Base-by-base conservation (phyloP, 2,888 invertebrate species). In the Lasioglossum malachurum region DNA sequence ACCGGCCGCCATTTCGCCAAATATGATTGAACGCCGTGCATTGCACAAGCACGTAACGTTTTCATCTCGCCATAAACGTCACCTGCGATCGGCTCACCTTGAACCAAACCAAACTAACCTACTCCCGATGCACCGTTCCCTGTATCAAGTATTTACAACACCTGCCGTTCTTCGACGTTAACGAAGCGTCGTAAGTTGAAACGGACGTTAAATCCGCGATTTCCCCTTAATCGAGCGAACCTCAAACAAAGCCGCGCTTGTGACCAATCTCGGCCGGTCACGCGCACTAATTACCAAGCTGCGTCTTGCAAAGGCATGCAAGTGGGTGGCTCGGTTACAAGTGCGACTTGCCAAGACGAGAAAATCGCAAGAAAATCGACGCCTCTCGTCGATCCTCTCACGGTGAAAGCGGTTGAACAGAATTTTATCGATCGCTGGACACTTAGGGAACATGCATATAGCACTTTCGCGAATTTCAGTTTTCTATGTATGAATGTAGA, bases 241-340 rank as follows among this genome's bases (percentile, higher is more conserved):
- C 60, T 75, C 76, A 80, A 89, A 92, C 92, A 92, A 92, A 91
- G 91, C 82, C 69, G 76, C 87, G 90, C 80, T 88, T 92, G 92
- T 92, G 87, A 78, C 83, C 80, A 76, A 84, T 85, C 85, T 80
- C 84, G 84, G 79, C 46, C 71, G 81, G 78, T 84, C 84, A 75
- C 86, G 89, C 83, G 87, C 84, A 84, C 87, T 86, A 91, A 92
- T 92, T 91, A 90, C 82, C 71, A 80, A 46, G 75, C 41, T 49
- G 79, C 86, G 74, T 85, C 82, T 89, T 75, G 84, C 82, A 75
- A 80, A 64, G 84, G 85, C 76, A 75, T 46, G 84, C 77, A 82
- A 91, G 86, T 88, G 86, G 89, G 87, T 84, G 88, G 88, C 82
- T 82, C 73, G 80, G 16, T 82, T 76, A 49, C 69, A 19, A 67